Base-by-base conservation (phyloP, 2,888 invertebrate genomes). In the Oligia fasciuncula region DNA sequence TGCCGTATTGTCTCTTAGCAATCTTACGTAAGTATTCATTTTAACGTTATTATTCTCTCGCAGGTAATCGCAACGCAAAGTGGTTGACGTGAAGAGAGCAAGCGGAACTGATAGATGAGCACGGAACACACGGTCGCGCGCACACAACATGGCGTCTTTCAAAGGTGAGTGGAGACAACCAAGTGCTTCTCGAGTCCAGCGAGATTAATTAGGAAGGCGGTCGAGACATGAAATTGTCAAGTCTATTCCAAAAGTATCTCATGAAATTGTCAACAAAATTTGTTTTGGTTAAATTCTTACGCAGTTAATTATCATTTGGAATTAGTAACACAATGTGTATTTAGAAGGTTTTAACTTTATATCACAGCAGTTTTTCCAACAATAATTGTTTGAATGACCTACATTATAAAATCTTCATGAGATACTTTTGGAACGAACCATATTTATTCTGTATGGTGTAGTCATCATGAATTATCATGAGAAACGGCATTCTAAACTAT, bases 101-200 rank as follows among this genome's bases (percentile, higher is more conserved):
- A 70, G 77, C 54, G 88, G 75, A 78, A 81, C 71, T 80, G 80
- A 88, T 91, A 89, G 88, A 92, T 92, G 92, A 90, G 71, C 87
- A 84, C 83, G 77, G 90, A 86, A 88, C 84, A 86, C 66, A n/a
- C 85, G 82, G 76, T 83, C 85, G 84, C 83, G 85, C 77, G 74
- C 57, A 83, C 77, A 84, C 88, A 90, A 71, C 77, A 92, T 92
- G 92, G 90, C 92, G 74, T 92, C 92, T 57, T 92, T 92, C 91
- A 92, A 92, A 91, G 92, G 92, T 92, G 77, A 84, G 80, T 65
- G n/a, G 17, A 11, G n/a, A 19, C 6, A n/a, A 43, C n/a, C 40
- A 17, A n/a, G 54, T 54, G 35, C 8, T 57, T 40, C 70, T 57
- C 2, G 1, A 54, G 8, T 29, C 0, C 23, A 54, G 17, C 17